Conservation (phyloP, 2,797 vertebrate species). For the Sphenopsis melanotis region DNA sequence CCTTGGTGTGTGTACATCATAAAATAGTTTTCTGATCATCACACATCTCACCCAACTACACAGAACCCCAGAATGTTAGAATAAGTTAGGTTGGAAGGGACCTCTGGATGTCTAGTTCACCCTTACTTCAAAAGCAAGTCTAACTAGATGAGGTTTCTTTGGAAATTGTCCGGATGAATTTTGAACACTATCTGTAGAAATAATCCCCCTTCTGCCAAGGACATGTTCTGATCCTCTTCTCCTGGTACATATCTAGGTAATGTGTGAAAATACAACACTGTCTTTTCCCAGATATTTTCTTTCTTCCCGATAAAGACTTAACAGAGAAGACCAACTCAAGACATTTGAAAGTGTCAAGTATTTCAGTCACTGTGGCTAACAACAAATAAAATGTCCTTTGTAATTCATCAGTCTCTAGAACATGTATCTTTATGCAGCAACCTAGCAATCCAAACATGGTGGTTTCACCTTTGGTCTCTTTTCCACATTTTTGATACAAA, state of each 20-base stretch:
- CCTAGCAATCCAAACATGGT: background rate
- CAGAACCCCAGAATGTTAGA: background rate
- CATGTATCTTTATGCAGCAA: rapidly evolving
- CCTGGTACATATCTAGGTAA: background rate
- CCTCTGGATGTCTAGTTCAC: background rate
- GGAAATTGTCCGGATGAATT: background rate
- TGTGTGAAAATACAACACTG: background rate
- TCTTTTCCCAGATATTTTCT: background rate
- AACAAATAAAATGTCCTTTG: background rate
- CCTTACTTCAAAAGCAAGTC: background rate
- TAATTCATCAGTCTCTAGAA: background rate
- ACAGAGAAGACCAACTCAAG: background rate
- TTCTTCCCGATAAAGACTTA: background rate
- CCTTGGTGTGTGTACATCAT: background rate
- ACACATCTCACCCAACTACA: background rate
- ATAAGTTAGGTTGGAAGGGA: background rate
- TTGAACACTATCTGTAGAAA: background rate
- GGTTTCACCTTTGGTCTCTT: background rate
- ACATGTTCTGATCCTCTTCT: background rate
- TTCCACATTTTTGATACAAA: background rate
- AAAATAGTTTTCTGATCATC: background rate
- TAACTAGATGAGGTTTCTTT: background rate
- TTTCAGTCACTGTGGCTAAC: background rate
- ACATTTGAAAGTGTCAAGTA: background rate
- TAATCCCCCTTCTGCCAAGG: background rate